phyloP scores from a whole-genome alignment of 2,888 invertebrate genomes.

The Cabera pusaria region DNA sequence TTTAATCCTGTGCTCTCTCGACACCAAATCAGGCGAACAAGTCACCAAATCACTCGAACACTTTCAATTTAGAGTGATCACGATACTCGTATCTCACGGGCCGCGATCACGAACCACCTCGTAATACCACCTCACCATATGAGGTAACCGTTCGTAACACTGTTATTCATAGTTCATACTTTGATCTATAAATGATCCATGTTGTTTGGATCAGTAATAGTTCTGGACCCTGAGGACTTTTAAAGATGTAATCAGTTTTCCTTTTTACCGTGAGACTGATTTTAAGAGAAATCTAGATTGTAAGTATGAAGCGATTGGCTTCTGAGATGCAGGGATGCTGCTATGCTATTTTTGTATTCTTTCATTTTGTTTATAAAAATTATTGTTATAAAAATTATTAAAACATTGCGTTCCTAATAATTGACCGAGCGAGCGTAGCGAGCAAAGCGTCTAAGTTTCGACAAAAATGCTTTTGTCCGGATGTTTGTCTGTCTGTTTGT shows the following conservation, averaged over 20 bases:
- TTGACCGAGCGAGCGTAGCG: too few relatives aligned
- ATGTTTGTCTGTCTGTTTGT: too few relatives aligned
- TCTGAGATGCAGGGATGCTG: too few relatives aligned
- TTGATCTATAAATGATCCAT: slow-evolving; percentile 6
- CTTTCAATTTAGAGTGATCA: slow-evolving; percentile 43
- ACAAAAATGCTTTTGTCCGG: too few relatives aligned
- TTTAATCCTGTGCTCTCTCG: too few relatives aligned
- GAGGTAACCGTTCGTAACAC: slow-evolving; percentile 33
- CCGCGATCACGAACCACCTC: slow-evolving; percentile 32
- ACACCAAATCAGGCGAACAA: slow-evolving; percentile 25
- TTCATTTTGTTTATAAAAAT: too few relatives aligned
- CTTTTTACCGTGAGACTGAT: slow-evolving; percentile 33
- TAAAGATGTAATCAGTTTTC: slow-evolving; percentile 30
- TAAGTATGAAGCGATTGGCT: too few relatives aligned
- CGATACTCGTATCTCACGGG: slow-evolving; percentile 40
- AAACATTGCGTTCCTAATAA: too few relatives aligned
- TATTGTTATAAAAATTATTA: too few relatives aligned
- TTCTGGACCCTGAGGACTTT: slow-evolving; percentile 23
- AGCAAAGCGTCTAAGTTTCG: too few relatives aligned
- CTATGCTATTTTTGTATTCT: too few relatives aligned
- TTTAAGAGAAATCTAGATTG: not conserved
- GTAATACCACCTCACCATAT: slow-evolving; percentile 38
- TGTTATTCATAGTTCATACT: slow-evolving; percentile 10
- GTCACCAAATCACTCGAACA: slow-evolving; percentile 33
- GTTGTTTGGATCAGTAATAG: slow-evolving; percentile 3